A percentile compares a stretch with the other conserved stretches of the same genome.
These are phyloP conservation scores for Archaeoteleia sp. DNA, from an alignment of 2,888 invertebrate species.

Conservation along the genomic window DNA sequence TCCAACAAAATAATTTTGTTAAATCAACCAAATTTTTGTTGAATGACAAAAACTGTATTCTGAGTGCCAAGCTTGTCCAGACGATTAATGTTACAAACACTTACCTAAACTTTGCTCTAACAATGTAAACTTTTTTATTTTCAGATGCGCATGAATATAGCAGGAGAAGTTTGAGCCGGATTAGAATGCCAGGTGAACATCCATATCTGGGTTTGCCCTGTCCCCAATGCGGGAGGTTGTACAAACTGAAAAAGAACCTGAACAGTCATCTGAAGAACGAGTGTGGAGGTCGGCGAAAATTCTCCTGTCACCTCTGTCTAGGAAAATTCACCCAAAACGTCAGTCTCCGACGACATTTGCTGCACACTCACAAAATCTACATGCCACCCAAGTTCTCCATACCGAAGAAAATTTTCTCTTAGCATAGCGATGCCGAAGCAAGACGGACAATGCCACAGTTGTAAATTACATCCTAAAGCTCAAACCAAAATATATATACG, in stretches of 20 bases:
- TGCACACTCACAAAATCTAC: constrained; percentile 63
- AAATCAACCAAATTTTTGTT: no score
- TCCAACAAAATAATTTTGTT: no score
- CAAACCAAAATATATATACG: no score
- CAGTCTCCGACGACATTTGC: constrained; percentile 62
- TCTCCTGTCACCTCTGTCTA: constrained; percentile 62
- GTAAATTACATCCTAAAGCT: no score
- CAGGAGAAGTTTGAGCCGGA: no score
- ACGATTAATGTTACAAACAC: no score
- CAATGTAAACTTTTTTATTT: no score
- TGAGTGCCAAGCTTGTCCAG: no score
- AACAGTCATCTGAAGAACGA: constrained; percentile 74
- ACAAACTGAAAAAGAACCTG: constrained; percentile 69
- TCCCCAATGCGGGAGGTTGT: constrained; percentile 71
- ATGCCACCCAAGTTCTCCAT: constrained; percentile 59
- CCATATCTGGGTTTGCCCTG: constrained; percentile 60
- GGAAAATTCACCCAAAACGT: constrained; percentile 65
- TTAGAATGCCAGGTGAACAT: no score
- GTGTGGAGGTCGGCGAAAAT: constrained; percentile 70
- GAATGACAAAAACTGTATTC: no score
- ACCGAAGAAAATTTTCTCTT: constrained; percentile 52
- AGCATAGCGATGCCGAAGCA: constrained; percentile 1
- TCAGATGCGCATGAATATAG: not conserved
- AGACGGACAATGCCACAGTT: no score
- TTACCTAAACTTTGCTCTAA: no score